Conservation (phyloP, 2,888 invertebrate species). For the Hypomecis punctinalis region DNA sequence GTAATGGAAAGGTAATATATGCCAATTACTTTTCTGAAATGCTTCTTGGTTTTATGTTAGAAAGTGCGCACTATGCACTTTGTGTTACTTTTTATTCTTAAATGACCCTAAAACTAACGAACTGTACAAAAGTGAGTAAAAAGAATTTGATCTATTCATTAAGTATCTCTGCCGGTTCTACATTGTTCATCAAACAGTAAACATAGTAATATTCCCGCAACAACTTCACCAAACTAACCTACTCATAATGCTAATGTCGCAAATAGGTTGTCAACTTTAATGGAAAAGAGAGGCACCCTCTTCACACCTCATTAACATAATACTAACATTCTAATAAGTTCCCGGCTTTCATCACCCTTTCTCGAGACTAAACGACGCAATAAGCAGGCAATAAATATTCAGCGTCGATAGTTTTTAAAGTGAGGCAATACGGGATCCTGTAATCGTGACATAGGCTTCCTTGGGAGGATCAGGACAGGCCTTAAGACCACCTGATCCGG, state of each 20-base stretch:
- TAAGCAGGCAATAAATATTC: slow-evolving; percentile 36
- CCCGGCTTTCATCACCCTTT: slow-evolving; percentile 27
- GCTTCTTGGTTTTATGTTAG: too few relatives aligned
- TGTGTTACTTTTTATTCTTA: too few relatives aligned
- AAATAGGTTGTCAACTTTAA: slow-evolving; percentile 10
- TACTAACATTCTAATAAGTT: slow-evolving; percentile 24
- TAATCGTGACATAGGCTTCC: slow-evolving; percentile 60
- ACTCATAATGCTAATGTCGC: not conserved
- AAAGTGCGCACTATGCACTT: too few relatives aligned
- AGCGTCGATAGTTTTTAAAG: slow-evolving; percentile 49
- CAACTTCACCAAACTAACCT: not conserved
- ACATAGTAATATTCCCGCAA: too few relatives aligned
- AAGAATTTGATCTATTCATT: not conserved
- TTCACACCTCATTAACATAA: slow-evolving; percentile 27
- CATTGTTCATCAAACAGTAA: not conserved
- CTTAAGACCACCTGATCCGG: slow-evolving; percentile 63
- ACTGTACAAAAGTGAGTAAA: too few relatives aligned
- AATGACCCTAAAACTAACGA: too few relatives aligned
- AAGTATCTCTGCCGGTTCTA: not conserved
- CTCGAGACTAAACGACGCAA: slow-evolving; percentile 25
- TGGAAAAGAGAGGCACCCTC: slow-evolving; percentile 9
- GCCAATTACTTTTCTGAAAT: too few relatives aligned
- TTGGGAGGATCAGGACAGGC: slow-evolving; percentile 54
- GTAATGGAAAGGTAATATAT: too few relatives aligned
- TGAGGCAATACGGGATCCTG: slow-evolving; percentile 48